Evolutionary conservation across 2,888 invertebrate genomes (phyloP).

Genomic region (Eubasilissa splendida): DNA sequence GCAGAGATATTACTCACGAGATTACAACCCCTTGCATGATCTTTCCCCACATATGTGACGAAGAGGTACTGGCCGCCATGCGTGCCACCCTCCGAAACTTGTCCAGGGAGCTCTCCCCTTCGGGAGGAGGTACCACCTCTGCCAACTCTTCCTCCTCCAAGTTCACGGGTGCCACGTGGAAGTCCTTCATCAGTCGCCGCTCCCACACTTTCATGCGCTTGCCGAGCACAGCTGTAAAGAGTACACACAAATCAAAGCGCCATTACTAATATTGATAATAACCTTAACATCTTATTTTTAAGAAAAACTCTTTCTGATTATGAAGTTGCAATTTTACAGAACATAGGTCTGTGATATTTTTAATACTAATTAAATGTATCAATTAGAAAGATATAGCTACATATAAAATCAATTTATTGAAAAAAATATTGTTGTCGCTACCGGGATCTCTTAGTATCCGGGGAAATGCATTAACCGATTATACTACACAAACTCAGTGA

Average conservation of each 20-base stretch:
- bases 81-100: constrained; percentile 84
- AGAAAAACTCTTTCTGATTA: too few relatives aligned
- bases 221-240: constrained; percentile 77
- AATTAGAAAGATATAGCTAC: too few relatives aligned
- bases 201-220: constrained; percentile 90
- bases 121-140: constrained; percentile 65
- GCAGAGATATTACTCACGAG: constrained; percentile 65
- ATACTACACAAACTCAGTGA: too few relatives aligned
- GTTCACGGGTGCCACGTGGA: constrained; percentile 85
- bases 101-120: constrained; percentile 76
- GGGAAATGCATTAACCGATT: too few relatives aligned
- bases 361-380: too few relatives aligned
- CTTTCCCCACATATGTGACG: constrained; percentile 82
- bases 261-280: too few relatives aligned
- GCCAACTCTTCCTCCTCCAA: constrained; percentile 72
- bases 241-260: neutral
- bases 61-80: constrained; percentile 80
- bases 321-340: too few relatives aligned
- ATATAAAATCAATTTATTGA: too few relatives aligned
- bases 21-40: constrained; percentile 76
- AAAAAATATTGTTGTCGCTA: too few relatives aligned
- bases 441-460: too few relatives aligned
- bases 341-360: too few relatives aligned
- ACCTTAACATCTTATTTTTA: too few relatives aligned
- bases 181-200: constrained; percentile 89